phyloP scores from a whole-genome alignment of 2,888 invertebrate genomes.

The Papilio protenor region DNA sequence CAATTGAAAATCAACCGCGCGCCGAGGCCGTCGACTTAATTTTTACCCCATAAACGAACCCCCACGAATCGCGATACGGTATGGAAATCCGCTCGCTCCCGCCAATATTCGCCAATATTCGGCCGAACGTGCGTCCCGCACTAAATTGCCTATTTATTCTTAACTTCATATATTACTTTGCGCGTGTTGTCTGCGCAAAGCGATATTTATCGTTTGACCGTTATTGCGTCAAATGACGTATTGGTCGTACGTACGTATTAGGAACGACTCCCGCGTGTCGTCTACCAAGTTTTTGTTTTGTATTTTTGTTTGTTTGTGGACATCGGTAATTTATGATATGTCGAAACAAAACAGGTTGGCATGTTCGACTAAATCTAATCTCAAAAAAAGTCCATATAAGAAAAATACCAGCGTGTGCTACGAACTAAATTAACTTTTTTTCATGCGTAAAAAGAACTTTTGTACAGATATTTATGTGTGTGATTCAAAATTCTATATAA shows the following conservation, averaged over 20 bases:
- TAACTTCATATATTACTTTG: constrained; percentile 85
- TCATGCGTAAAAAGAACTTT: not conserved
- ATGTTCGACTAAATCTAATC: constrained; percentile 19
- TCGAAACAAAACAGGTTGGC: constrained; percentile 35
- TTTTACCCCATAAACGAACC: constrained; percentile 84
- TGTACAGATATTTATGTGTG: not conserved
- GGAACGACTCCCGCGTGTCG: constrained; percentile 69
- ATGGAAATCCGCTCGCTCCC: constrained; percentile 81
- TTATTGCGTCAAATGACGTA: constrained; percentile 84
- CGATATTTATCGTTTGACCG: constrained; percentile 84
- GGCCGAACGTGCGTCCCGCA: constrained; percentile 79
- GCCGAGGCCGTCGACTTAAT: constrained; percentile 75
- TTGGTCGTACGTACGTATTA: constrained; percentile 76
- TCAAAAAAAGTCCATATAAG: not conserved
- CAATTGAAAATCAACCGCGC: constrained; percentile 76
- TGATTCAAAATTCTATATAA: too few relatives aligned
- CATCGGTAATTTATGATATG: constrained; percentile 16
- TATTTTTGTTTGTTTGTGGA: constrained; percentile 41
- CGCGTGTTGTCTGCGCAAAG: constrained; percentile 84
- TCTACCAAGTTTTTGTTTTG: constrained; percentile 40
- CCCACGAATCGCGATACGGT: constrained; percentile 81
- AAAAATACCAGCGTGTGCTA: not conserved
- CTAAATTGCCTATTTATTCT: constrained; percentile 85
- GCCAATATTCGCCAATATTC: constrained; percentile 83
- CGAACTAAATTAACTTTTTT: not conserved